Percentiles rank a stretch among this genome's conserved stretches.
Conservation (phyloP, 2,888 invertebrate genomes). For the Petrolisthes manimaculis region DNA sequence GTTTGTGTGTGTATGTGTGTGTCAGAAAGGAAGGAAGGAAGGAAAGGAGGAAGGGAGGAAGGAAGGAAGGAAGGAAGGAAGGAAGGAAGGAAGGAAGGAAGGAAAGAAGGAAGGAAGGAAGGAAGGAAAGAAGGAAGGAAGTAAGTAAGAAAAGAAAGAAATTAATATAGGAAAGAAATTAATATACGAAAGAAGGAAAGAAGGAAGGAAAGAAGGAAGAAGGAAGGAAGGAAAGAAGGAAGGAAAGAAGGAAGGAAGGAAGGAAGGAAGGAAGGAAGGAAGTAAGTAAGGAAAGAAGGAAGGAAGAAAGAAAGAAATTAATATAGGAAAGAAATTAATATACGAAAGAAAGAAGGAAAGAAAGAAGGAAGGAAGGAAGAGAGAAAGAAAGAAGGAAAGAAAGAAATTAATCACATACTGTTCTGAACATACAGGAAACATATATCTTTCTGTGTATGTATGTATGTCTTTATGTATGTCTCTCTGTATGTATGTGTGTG, state of each 20-base stretch:
- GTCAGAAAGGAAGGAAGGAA: not conserved
- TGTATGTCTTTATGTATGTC: too few species aligned
- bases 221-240: slow-evolving; percentile 7
- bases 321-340: too few species aligned
- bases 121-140: not conserved
- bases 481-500: too few species aligned
- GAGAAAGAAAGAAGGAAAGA: not conserved
- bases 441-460: too few species aligned
- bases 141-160: not conserved
- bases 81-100: not conserved
- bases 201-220: not conserved
- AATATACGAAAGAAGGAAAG: not conserved
- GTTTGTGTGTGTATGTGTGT: not conserved
- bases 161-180: not conserved
- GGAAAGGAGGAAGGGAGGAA: not conserved
- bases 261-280: not conserved
- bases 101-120: not conserved
- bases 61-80: not conserved
- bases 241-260: not conserved
- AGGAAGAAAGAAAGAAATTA: not conserved
- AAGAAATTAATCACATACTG: too few species aligned
- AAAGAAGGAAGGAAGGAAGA: slow-evolving; percentile 1
- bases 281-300: not conserved
- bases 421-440: too few species aligned
- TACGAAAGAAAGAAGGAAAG: not conserved